Conservation (phyloP, 1,140 invertebrate genomes). For the Calephelis nemesis region DNA sequence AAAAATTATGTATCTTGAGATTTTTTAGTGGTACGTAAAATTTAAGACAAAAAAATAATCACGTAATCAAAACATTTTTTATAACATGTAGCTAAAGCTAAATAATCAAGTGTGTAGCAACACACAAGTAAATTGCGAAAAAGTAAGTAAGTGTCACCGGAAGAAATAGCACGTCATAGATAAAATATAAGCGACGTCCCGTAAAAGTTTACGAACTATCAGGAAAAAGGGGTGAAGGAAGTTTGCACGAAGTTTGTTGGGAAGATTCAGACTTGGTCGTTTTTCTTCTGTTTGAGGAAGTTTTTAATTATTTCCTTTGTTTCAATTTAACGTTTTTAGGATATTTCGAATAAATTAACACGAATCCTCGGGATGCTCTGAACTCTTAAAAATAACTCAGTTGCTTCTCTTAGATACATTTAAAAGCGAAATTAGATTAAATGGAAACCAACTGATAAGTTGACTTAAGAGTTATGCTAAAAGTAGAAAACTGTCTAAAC, state of each 20-base stretch:
- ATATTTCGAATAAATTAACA: background rate
- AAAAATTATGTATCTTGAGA: too few species aligned
- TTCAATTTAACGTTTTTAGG: background rate
- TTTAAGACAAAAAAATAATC: too few species aligned
- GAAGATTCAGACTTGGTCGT: background rate
- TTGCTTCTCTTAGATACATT: too few species aligned
- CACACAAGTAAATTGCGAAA: too few species aligned
- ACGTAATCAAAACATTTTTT: too few species aligned
- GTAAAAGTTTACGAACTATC: constrained; percentile 19
- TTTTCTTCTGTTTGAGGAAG: background rate
- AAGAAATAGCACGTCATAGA: constrained; percentile 22
- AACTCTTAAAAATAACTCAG: too few species aligned
- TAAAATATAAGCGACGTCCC: constrained; percentile 22
- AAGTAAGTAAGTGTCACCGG: background rate
- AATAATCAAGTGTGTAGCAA: background rate
- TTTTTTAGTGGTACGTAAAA: too few species aligned
- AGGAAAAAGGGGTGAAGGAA: constrained; percentile 14
- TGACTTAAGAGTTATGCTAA: too few species aligned
- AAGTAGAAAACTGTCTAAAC: too few species aligned
- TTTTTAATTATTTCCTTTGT: background rate
- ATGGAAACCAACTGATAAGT: too few species aligned
- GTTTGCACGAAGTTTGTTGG: constrained; percentile 1
- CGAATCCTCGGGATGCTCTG: too few species aligned
- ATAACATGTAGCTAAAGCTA: background rate
- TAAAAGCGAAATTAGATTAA: too few species aligned